Evolutionary conservation across 2,797 vertebrate species (phyloP).

Genomic region (Okamejei kenojei): DNA sequence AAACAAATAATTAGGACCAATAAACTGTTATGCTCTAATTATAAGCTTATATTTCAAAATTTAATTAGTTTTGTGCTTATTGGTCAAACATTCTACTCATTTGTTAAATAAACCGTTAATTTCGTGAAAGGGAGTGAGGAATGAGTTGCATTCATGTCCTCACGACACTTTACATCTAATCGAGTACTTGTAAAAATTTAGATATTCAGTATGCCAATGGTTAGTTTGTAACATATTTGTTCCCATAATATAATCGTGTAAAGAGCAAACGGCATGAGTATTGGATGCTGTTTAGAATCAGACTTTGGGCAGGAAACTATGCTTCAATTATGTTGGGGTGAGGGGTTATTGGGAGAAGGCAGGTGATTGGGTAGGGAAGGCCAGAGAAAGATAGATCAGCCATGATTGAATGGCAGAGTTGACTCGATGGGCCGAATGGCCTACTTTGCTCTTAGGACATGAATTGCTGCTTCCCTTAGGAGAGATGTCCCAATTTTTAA

Average conservation of each 20-base stretch:
- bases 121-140: not conserved
- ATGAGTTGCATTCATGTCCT: not conserved
- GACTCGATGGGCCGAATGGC: too few species aligned
- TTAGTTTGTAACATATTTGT: not conserved
- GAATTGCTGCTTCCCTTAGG: not conserved
- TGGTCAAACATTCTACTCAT: not conserved
- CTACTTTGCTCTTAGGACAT: too few species aligned
- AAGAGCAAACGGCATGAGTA: not conserved
- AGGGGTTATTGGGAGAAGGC: too few species aligned
- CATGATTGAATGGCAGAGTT: too few species aligned
- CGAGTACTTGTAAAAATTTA: not conserved
- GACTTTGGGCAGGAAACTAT: not conserved
- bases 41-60: not conserved
- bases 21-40: not conserved
- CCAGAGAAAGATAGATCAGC: too few species aligned
- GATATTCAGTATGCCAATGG: not conserved
- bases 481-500: not conserved
- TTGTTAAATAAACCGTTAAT: not conserved
- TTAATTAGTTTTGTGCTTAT: not conserved
- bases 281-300: not conserved
- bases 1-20: not conserved
- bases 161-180: not conserved
- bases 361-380: too few species aligned
- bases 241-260: not conserved
- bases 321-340: too few species aligned